Percentiles rank a stretch among this genome's conserved stretches.
Evolutionary conservation across 2,888 invertebrate genomes (phyloP).

Genomic region (Sarcophaga caerulescens): DNA sequence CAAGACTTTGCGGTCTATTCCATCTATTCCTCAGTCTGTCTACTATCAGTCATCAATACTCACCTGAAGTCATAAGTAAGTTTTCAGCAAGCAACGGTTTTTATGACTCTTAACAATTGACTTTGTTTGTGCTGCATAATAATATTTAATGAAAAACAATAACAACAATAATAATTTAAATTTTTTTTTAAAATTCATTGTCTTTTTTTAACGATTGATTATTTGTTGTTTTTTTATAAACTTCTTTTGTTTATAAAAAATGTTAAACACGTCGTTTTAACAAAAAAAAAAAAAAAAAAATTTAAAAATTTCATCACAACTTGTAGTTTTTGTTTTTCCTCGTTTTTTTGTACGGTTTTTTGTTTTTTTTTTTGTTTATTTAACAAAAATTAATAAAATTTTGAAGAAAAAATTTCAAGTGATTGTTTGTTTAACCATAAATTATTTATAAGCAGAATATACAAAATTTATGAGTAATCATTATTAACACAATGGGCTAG

Average conservation of each 20-base stretch:
- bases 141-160: neutral
- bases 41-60: neutral
- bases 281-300: neutral
- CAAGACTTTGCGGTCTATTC: too few species aligned
- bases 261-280: constrained; percentile 18
- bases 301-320: neutral
- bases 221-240: neutral
- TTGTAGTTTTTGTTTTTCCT: neutral
- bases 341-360: neutral
- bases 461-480: neutral
- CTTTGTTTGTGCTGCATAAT: neutral
- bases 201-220: neutral
- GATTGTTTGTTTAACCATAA: neutral
- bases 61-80: neutral
- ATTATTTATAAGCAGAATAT: neutral
- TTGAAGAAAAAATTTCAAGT: neutral
- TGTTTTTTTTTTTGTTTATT: neutral
- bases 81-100: neutral
- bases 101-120: neutral
- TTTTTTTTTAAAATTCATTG: constrained; percentile 9
- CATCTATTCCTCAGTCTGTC: neutral
- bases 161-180: constrained; percentile 3
- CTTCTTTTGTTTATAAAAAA: constrained; percentile 10
- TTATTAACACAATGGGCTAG: neutral
- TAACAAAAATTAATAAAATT: neutral